Conservation (phyloP, 2,888 invertebrate genomes). For the Ferrisia virgata region DNA sequence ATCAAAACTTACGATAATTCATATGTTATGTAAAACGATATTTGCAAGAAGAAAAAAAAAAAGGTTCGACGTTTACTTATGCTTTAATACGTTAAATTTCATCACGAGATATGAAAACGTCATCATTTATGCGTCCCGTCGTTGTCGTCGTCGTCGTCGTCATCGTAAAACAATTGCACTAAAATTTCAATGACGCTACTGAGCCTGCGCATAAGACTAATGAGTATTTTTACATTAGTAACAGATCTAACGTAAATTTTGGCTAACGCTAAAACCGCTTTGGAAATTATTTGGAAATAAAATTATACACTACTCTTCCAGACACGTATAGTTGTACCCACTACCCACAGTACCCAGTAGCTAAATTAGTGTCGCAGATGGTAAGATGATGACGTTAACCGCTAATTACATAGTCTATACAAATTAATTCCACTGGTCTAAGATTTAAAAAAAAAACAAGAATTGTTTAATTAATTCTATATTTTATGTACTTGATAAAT, state of each 20-base stretch:
- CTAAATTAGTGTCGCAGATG: background rate
- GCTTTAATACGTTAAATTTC: background rate
- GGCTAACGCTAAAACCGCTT: background rate
- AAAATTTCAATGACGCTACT: background rate
- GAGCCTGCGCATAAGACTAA: background rate
- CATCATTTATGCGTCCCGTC: background rate
- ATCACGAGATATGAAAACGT: background rate
- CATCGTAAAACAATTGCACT: background rate
- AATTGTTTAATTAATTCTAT: too few relatives aligned
- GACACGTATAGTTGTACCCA: too few relatives aligned
- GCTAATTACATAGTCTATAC: too few relatives aligned
- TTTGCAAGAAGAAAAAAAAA: background rate
- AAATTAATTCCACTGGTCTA: too few relatives aligned
- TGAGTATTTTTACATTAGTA: background rate
- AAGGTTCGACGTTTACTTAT: background rate
- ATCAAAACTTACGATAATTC: background rate
- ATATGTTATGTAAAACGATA: background rate
- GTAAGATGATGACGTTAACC: too few relatives aligned
- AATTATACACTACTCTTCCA: background rate
- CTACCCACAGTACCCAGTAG: too few relatives aligned
- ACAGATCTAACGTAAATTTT: background rate
- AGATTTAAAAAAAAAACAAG: too few relatives aligned
- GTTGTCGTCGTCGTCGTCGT: too few relatives aligned
- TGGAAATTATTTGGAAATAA: background rate
- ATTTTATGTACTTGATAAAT: too few relatives aligned